Conservation (phyloP, 2,797 vertebrate species). For the Neoniphon sammara region DNA sequence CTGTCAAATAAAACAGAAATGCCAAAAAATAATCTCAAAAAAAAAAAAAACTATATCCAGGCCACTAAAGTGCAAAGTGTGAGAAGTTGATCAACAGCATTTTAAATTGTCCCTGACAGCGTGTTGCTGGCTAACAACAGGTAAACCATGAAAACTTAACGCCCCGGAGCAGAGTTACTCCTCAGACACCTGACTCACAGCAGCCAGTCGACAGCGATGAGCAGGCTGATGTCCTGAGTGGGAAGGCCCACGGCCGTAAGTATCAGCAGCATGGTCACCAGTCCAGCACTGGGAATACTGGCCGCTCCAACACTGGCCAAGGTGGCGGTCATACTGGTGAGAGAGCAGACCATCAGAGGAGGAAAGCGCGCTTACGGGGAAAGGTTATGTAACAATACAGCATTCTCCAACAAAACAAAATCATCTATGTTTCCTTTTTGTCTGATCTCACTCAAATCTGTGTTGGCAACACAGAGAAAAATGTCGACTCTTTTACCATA, state of each 20-base stretch:
- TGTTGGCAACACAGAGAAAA: conserved; percentile 9
- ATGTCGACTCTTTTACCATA: conserved; percentile 29
- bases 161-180: neutral
- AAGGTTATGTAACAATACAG: no score
- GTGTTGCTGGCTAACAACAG: no score
- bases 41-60: no score
- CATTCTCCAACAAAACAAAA: no score
- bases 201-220: conserved; percentile 89
- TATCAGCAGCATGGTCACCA: conserved; percentile 89
- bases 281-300: conserved; percentile 89
- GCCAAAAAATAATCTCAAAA: no score
- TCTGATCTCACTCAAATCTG: neutral
- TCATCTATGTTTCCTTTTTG: neutral
- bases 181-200: conserved; percentile 82
- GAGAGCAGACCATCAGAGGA: neutral
- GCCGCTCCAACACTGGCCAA: conserved; percentile 89
- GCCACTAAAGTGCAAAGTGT: no score
- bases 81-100: no score
- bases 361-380: no score
- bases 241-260: conserved; percentile 85
- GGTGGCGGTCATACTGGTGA: conserved; percentile 86
- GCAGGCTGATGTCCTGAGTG: conserved; percentile 85
- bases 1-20: no score
- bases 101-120: no score
- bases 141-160: no score